Evolutionary conservation across 1,140 invertebrate genomes (phyloP).

Genomic region (Listronotus oregonensis): DNA sequence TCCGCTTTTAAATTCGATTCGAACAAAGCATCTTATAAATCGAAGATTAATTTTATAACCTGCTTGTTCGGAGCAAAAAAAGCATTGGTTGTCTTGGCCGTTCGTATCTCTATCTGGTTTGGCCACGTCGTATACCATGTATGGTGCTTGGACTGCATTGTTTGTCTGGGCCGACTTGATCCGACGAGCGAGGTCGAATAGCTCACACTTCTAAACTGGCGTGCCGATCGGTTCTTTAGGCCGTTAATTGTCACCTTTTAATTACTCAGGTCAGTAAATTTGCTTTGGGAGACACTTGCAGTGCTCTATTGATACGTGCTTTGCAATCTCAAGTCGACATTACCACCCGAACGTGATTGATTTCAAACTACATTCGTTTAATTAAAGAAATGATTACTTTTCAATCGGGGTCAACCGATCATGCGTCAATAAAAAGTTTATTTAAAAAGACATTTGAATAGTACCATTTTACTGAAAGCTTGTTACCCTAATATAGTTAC

Average conservation of each 20-base stretch:
- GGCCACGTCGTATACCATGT: slow-evolving; percentile 39
- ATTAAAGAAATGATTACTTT: no score
- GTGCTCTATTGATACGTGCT: slow-evolving; percentile 41
- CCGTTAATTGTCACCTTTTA: slow-evolving; percentile 56
- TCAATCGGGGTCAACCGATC: no score
- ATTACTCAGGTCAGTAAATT: slow-evolving; percentile 54
- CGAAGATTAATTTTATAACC: slow-evolving; percentile 37
- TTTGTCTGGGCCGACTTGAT: slow-evolving; percentile 33
- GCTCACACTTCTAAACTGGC: slow-evolving; percentile 51
- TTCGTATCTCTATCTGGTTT: slow-evolving; percentile 41
- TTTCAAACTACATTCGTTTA: not conserved
- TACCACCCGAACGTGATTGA: slow-evolving; percentile 18
- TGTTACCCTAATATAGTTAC: no score
- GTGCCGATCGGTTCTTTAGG: slow-evolving; percentile 53
- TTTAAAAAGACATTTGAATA: no score
- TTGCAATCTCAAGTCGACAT: slow-evolving; percentile 36
- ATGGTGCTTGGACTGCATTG: slow-evolving; percentile 36
- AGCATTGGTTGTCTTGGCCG: slow-evolving; percentile 28
- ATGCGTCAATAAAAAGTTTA: no score
- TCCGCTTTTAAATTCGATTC: slow-evolving; percentile 29
- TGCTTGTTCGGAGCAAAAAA: slow-evolving; percentile 32
- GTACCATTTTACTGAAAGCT: no score
- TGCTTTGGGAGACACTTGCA: slow-evolving; percentile 41
- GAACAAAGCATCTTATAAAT: slow-evolving; percentile 33
- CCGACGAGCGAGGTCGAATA: slow-evolving; percentile 47